phyloP scores from a whole-genome alignment of 1,140 invertebrate species.

The Zeugodacus cucurbitae region DNA sequence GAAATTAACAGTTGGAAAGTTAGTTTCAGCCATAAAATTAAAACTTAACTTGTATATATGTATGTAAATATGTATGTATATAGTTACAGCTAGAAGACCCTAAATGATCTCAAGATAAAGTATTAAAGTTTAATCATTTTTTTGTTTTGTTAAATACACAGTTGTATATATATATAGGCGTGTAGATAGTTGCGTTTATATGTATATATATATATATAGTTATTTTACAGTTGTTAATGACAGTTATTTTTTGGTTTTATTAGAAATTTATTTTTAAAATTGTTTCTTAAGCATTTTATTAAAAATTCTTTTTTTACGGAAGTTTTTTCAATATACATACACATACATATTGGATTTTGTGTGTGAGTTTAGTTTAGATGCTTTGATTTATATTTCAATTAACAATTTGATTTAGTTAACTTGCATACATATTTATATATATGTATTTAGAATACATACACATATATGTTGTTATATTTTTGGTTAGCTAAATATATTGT shows the following conservation, averaged over 20 bases:
- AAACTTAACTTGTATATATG: slow-evolving; percentile 2
- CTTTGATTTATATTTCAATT: background rate
- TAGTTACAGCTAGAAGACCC: background rate
- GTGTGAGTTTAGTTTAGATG: background rate
- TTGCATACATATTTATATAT: background rate
- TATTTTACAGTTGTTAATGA: background rate
- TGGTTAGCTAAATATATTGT: too few species aligned
- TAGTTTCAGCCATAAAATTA: background rate
- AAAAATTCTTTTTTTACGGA: too few species aligned
- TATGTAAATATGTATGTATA: background rate
- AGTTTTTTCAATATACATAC: background rate
- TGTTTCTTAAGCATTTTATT: too few species aligned
- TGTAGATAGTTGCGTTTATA: background rate
- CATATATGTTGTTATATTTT: too few species aligned
- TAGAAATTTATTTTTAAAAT: too few species aligned
- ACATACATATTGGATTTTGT: background rate
- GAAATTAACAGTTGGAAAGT: background rate
- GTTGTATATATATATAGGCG: background rate
- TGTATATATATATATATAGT: background rate
- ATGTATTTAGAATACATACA: too few species aligned
- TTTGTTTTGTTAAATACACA: too few species aligned
- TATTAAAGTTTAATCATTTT: background rate
- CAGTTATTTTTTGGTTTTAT: too few species aligned
- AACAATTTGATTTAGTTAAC: too few species aligned
- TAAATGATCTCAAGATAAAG: background rate